Conservation (phyloP, 1,140 invertebrate genomes). For the Trichogramma pretiosum region DNA sequence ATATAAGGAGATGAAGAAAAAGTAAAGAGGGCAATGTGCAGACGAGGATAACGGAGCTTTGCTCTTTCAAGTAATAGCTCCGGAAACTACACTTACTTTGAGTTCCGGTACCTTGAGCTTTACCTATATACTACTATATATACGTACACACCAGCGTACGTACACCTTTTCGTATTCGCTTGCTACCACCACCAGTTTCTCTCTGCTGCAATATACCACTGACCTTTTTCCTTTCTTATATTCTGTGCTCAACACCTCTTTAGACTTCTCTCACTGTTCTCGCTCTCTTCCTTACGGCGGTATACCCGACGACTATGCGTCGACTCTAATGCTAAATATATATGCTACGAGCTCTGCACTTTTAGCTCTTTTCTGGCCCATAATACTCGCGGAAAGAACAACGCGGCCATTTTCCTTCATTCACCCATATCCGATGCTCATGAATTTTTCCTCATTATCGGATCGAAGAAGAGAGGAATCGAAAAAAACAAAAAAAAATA, state of each 20-base stretch:
- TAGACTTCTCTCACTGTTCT: not conserved
- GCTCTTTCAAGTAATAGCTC: slow-evolving; percentile 31
- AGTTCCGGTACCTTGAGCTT: slow-evolving; percentile 34
- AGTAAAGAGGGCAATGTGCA: slow-evolving; percentile 23
- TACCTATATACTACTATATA: too few relatives aligned
- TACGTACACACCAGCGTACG: too few relatives aligned
- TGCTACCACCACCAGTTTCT: not conserved
- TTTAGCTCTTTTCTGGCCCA: too few relatives aligned
- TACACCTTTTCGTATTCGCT: slow-evolving; percentile 13
- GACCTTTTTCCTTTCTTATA: not conserved
- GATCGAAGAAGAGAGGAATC: not conserved
- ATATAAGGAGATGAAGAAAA: not conserved
- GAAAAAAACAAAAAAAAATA: not conserved
- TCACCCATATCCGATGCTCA: slow-evolving; percentile 28
- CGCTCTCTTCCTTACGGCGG: not conserved
- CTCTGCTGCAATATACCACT: not conserved
- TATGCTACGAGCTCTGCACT: slow-evolving; percentile 14
- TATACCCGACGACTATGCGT: not conserved
- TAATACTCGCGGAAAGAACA: too few relatives aligned
- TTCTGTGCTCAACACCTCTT: too few relatives aligned
- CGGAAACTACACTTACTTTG: slow-evolving; percentile 38
- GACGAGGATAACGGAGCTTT: slow-evolving; percentile 25
- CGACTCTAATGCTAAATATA: too few relatives aligned
- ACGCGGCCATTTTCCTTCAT: slow-evolving; percentile 25
- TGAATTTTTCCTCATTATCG: slow-evolving; percentile 25